Evolutionary conservation across 2,113 vertebrate genomes (phyloP), one percentile per base, ranked within the genome.

Genomic region (Cheirogaleus medius): DNA sequence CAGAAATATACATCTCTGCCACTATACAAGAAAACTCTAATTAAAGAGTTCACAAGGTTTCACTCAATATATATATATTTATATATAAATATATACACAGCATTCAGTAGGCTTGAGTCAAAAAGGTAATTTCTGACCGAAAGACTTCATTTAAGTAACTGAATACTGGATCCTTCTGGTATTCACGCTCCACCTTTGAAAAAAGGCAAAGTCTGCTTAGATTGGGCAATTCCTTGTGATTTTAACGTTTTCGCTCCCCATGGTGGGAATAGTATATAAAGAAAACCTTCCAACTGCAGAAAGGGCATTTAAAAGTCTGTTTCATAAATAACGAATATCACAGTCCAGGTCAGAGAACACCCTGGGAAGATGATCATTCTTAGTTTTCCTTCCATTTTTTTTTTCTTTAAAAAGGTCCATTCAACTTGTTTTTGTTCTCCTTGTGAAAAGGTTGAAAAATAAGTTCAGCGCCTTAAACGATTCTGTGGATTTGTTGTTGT

Each of bases 1-100:
- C 99, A 99, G 99, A 99, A 99, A 99, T 98, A 92, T 97, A 76
- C 97, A 99, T 99, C 98, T 99, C 99, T 99, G 99, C 99, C 99
- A 99, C 99, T 99, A 99, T 99, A 99, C 99, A 99, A 99, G 99
- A 98, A 99, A 98, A 99, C 99, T 99, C 99, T 98, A 98, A 98
- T 98, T 98, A 98, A 98, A 99, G 99, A 99, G 99, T 99, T 99
- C 99, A 99, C 99, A 99, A 99, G 98, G 98, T 99, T 99, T 99
- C 99, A 99, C 99, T 99, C 98, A 98, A 98, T 97, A 98, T 98
- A 98, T 98, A 97, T 94, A 98, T 98, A 98, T 98, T 99, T 99
- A 99, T 99, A 99, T 98, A 98, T 98, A 99, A 99, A 99, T 99
- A 99, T 99, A 98, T 98, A 98, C 98, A 99, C 98, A 99, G 99